phyloP scores from a whole-genome alignment of 2,888 invertebrate species.

The Bombylius major region DNA sequence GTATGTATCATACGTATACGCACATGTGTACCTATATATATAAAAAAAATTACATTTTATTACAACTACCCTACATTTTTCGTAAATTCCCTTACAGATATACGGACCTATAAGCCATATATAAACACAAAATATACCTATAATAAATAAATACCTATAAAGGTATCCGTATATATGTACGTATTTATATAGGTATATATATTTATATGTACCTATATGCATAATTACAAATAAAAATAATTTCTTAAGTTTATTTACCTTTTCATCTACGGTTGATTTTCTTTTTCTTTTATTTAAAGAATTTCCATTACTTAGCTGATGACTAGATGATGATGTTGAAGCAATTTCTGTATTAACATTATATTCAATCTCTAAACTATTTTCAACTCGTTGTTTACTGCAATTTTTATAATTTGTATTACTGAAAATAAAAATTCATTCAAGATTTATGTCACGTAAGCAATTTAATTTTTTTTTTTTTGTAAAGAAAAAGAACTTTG shows the following conservation, averaged over 20 bases:
- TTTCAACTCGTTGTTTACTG: neutral
- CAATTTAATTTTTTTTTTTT: too few species aligned
- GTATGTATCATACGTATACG: too few species aligned
- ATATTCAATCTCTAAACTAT: neutral
- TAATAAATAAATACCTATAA: neutral
- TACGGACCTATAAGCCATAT: too few species aligned
- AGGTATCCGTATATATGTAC: neutral
- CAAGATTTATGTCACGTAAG: too few species aligned
- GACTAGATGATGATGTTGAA: constrained; percentile 1
- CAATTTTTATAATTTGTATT: neutral
- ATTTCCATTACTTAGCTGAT: neutral
- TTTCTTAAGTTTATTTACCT: constrained; percentile 2
- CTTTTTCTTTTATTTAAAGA: constrained; percentile 11
- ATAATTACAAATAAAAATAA: too few species aligned
- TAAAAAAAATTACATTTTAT: too few species aligned
- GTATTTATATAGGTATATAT: neutral
- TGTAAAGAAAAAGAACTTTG: too few species aligned
- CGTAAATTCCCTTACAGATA: too few species aligned
- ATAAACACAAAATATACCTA: too few species aligned
- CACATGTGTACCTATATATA: too few species aligned
- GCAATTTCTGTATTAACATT: neutral
- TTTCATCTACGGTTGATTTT: constrained; percentile 7
- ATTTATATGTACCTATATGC: too few species aligned
- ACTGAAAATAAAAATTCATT: neutral
- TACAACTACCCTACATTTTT: too few species aligned